Percentiles rank a stretch among this genome's conserved stretches.
Conservation (phyloP, 2,113 vertebrate genomes). For the Martes martes region DNA sequence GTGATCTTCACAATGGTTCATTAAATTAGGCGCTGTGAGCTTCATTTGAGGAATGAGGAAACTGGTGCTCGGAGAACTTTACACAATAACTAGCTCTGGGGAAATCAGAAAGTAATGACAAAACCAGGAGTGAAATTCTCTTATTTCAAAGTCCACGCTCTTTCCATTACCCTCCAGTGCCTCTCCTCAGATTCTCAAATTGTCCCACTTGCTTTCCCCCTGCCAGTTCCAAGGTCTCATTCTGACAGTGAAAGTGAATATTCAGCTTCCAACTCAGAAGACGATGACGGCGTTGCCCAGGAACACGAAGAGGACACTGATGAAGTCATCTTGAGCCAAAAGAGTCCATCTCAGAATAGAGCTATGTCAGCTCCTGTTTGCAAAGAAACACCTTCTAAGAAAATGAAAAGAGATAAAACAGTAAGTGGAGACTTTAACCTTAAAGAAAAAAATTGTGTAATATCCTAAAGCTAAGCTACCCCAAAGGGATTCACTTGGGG, state of each 20-base stretch:
- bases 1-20: not conserved
- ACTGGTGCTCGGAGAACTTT: not conserved
- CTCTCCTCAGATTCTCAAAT: not conserved
- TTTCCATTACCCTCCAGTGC: not conserved
- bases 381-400: conserved; percentile 65
- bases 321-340: not conserved
- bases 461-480: not conserved
- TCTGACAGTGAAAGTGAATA: conserved; percentile 76
- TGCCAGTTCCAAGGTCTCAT: conserved; percentile 33
- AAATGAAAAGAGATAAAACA: conserved; percentile 62
- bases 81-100: not conserved
- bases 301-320: conserved; percentile 48
- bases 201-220: not conserved
- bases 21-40: not conserved
- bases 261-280: conserved; percentile 72
- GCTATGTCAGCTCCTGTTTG: conserved; percentile 5
- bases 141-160: not conserved
- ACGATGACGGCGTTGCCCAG: conserved; percentile 38
- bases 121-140: not conserved
- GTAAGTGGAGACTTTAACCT: conserved; percentile 54
- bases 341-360: conserved; percentile 37
- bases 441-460: not conserved
- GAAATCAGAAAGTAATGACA: not conserved
- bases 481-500: not conserved
- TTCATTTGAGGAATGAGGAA: not conserved